These are phyloP conservation scores for Yponomeuta malinellus DNA, from an alignment of 2,888 invertebrate species.

Conservation along the genomic window DNA sequence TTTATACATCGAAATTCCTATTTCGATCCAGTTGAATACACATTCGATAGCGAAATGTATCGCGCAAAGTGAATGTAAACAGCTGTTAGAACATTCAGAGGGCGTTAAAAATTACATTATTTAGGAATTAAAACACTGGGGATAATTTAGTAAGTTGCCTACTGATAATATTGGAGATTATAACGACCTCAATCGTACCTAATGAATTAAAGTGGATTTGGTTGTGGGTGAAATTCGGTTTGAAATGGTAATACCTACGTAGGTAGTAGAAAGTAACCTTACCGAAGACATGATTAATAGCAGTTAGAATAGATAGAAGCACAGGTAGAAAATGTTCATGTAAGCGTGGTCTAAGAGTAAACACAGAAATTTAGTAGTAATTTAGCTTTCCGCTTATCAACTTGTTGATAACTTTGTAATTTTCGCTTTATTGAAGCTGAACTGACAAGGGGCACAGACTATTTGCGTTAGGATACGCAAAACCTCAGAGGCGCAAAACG, in stretches of 20 bases:
- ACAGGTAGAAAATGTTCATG: background rate
- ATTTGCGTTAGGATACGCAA: too few species aligned
- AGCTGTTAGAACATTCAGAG: background rate
- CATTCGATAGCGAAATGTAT: background rate
- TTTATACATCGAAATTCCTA: background rate
- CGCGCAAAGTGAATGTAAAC: background rate
- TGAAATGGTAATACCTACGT: too few species aligned
- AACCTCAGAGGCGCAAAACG: too few species aligned
- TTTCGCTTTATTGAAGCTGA: background rate
- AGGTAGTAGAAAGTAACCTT: constrained; percentile 21
- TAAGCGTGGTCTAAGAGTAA: background rate
- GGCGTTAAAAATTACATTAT: too few species aligned
- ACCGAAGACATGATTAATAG: constrained; percentile 36
- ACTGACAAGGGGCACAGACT: too few species aligned
- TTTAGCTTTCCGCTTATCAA: background rate
- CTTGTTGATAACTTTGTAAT: constrained; percentile 1
- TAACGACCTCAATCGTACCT: too few species aligned
- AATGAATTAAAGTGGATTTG: too few species aligned
- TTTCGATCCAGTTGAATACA: background rate
- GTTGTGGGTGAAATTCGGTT: too few species aligned
- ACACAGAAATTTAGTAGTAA: background rate
- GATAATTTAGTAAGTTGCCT: too few species aligned
- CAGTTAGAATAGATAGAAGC: background rate
- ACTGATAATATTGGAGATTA: too few species aligned
- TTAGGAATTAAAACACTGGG: too few species aligned